Conservation (phyloP, 1,140 invertebrate genomes). For the Phenacoccus solenopsis region DNA sequence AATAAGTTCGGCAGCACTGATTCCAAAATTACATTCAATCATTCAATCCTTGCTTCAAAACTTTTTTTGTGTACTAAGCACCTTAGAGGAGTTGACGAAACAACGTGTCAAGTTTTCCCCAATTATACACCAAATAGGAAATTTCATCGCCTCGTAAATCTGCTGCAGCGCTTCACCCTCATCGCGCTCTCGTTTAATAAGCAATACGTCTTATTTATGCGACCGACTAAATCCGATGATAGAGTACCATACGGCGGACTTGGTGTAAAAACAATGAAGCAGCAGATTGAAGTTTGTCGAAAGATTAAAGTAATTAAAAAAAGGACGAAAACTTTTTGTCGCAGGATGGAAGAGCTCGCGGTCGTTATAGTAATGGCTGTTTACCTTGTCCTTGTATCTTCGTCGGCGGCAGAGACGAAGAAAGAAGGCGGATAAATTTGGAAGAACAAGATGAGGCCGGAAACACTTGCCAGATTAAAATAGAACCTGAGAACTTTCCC, state of each 20-base stretch:
- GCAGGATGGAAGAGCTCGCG: neutral
- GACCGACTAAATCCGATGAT: too few relatives aligned
- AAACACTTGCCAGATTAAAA: constrained; percentile 14
- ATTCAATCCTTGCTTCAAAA: too few relatives aligned
- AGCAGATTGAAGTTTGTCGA: neutral
- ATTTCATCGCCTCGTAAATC: too few relatives aligned
- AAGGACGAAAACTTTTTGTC: neutral
- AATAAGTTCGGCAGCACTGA: too few relatives aligned
- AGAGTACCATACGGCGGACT: too few relatives aligned
- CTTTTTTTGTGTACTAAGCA: too few relatives aligned
- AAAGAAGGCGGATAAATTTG: constrained; percentile 1
- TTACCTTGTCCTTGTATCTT: constrained; percentile 10
- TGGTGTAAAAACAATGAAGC: neutral
- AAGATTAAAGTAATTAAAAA: neutral
- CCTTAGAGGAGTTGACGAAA: too few relatives aligned
- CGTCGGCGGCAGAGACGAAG: neutral
- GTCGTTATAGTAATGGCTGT: neutral
- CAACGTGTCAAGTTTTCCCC: too few relatives aligned
- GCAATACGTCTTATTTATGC: neutral
- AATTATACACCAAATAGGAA: too few relatives aligned
- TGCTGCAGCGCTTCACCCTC: too few relatives aligned
- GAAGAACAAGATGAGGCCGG: constrained; percentile 6
- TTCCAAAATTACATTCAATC: too few relatives aligned
- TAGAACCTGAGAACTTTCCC: constrained; percentile 9
- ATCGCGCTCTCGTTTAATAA: too few relatives aligned